These are phyloP conservation scores for Lipophrys pholis DNA, from an alignment of 2,113 vertebrate species.

Conservation along the genomic window DNA sequence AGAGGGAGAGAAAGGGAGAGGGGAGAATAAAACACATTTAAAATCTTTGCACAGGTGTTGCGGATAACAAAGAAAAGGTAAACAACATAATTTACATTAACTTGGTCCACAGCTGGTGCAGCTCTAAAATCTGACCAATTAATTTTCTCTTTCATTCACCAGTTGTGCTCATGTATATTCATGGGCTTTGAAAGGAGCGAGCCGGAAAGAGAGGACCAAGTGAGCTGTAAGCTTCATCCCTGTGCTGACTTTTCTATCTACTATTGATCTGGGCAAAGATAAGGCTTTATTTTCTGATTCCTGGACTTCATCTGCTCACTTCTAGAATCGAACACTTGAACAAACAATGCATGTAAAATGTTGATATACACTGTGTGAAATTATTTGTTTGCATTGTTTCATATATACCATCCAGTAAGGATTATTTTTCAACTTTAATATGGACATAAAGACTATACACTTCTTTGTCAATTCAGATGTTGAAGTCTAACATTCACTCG, in stretches of 20 bases:
- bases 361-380: constrained; percentile 4
- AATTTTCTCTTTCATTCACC: constrained; percentile 57
- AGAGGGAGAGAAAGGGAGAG: background rate
- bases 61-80: constrained; percentile 44
- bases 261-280: constrained; percentile 17
- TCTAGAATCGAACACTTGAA: background rate
- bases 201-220: constrained; percentile 21
- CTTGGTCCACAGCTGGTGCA: constrained; percentile 50
- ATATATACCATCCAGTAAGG: too few species aligned
- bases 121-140: constrained; percentile 67
- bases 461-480: too few species aligned
- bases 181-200: constrained; percentile 45
- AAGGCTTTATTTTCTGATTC: constrained; percentile 13
- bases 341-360: background rate
- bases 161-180: constrained; percentile 62
- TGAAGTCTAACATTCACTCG: too few species aligned
- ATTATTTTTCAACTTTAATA: too few species aligned
- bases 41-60: constrained; percentile 54
- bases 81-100: constrained; percentile 55
- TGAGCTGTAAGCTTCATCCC: constrained; percentile 26
- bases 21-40: constrained; percentile 33
- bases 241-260: background rate
- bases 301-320: constrained; percentile 14
- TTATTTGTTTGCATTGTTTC: background rate
- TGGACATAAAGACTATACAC: too few species aligned